Conservation (phyloP, 2,113 vertebrate genomes). For the Phyllostomus hastatus region DNA sequence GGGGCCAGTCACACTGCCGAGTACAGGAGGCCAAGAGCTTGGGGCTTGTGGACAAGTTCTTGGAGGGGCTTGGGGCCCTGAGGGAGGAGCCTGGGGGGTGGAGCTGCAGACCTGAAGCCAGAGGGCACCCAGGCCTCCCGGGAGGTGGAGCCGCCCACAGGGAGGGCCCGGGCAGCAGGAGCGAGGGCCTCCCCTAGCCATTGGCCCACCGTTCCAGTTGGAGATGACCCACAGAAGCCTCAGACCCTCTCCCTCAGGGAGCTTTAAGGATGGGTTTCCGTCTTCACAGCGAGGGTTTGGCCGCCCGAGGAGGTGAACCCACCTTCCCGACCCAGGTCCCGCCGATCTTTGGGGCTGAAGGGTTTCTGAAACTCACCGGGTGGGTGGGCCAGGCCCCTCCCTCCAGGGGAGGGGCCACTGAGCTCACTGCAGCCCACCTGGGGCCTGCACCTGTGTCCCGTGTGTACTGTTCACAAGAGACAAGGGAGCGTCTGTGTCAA, state of each 20-base stretch:
- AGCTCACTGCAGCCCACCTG: not conserved
- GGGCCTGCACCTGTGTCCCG: not conserved
- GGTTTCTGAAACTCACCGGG: not conserved
- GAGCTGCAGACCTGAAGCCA: not conserved
- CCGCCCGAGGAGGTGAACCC: accelerated
- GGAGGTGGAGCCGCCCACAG: not conserved
- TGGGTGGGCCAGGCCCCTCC: not conserved
- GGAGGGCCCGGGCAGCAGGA: not conserved
- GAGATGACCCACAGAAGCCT: not conserved
- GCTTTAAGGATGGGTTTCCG: not conserved
- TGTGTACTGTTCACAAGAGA: constrained; percentile 70
- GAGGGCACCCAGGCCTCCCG: not conserved
- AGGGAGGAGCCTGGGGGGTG: not conserved
- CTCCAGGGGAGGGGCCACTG: not conserved
- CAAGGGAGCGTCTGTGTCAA: constrained; percentile 66
- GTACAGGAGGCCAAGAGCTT: not conserved
- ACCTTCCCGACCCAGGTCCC: not conserved
- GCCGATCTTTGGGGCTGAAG: not conserved
- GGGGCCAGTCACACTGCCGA: not conserved
- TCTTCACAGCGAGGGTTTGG: not conserved
- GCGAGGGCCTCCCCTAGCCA: accelerated
- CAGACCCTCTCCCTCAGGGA: not conserved
- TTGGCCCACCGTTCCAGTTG: not conserved
- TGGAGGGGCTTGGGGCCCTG: not conserved
- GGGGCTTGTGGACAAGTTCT: not conserved